These are phyloP conservation scores for Neoniphon sammara DNA, from an alignment of 2,797 vertebrate genomes.

Conservation along the genomic window DNA sequence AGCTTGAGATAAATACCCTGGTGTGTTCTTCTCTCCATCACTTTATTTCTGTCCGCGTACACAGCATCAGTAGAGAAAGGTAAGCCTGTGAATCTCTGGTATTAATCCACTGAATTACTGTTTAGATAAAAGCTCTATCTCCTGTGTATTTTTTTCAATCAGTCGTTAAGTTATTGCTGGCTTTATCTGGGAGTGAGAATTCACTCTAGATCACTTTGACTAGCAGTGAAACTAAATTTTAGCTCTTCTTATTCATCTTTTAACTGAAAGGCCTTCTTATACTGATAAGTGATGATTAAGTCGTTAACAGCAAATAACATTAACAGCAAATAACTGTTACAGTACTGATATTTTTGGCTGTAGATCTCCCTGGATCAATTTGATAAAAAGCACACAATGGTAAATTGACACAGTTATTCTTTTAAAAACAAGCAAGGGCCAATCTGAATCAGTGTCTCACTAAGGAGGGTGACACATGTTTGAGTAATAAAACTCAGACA, in stretches of 20 bases:
- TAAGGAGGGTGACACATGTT: too few species aligned
- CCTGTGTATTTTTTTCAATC: background rate
- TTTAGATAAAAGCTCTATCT: background rate
- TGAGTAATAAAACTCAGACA: too few species aligned
- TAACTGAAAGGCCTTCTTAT: background rate
- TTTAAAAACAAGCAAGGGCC: too few species aligned
- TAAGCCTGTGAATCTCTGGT: constrained; percentile 57
- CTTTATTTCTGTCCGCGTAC: constrained; percentile 43
- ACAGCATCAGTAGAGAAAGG: constrained; percentile 65
- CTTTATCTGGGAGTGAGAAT: background rate
- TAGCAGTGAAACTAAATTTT: background rate
- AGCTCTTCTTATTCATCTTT: background rate
- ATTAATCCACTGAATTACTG: background rate
- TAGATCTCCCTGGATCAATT: background rate
- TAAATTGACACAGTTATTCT: too few species aligned
- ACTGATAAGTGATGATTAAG: background rate
- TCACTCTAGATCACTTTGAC: background rate
- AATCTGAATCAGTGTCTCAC: too few species aligned
- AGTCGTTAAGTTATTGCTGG: background rate
- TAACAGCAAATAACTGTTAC: background rate
- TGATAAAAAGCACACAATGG: too few species aligned
- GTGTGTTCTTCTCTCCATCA: constrained; percentile 58
- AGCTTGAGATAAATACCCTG: constrained; percentile 67
- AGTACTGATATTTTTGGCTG: background rate
- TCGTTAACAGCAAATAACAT: background rate